Conservation (phyloP, 2,888 invertebrate species). For the Netelia fuscicornis region DNA sequence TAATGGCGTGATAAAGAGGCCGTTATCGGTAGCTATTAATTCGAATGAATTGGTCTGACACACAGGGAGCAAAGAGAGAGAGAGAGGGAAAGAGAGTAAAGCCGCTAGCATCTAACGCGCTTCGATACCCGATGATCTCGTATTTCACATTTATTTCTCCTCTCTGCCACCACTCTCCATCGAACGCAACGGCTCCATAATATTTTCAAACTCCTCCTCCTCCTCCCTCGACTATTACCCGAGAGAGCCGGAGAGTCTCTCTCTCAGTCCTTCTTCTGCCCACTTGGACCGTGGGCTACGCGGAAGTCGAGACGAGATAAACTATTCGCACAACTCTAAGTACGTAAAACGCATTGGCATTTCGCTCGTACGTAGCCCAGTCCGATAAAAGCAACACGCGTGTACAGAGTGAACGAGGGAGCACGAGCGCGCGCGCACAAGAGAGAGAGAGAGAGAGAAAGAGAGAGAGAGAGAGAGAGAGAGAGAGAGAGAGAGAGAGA, state of each 20-base stretch:
- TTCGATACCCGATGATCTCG: constrained; percentile 65
- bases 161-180: constrained; percentile 21
- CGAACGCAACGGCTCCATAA: constrained; percentile 6
- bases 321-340: constrained; percentile 53
- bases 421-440: not conserved
- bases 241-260: constrained; percentile 16
- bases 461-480: no score
- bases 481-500: constrained; percentile 7
- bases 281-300: constrained; percentile 36
- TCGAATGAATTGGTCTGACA: constrained; percentile 79
- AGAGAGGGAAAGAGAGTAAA: constrained; percentile 6
- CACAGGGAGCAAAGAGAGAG: constrained; percentile 19
- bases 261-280: constrained; percentile 51
- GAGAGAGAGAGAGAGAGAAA: not conserved
- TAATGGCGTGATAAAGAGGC: constrained; percentile 76
- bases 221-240: constrained; percentile 37
- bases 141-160: constrained; percentile 62
- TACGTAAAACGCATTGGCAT: constrained; percentile 45
- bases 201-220: constrained; percentile 19
- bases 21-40: constrained; percentile 77
- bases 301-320: constrained; percentile 67
- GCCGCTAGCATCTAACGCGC: constrained; percentile 63
- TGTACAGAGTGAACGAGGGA: constrained; percentile 27
- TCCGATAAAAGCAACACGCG: constrained; percentile 38
- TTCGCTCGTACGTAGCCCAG: constrained; percentile 8